Base-by-base conservation (phyloP, 2,113 vertebrate genomes). In the Chaetura pelagica region DNA sequence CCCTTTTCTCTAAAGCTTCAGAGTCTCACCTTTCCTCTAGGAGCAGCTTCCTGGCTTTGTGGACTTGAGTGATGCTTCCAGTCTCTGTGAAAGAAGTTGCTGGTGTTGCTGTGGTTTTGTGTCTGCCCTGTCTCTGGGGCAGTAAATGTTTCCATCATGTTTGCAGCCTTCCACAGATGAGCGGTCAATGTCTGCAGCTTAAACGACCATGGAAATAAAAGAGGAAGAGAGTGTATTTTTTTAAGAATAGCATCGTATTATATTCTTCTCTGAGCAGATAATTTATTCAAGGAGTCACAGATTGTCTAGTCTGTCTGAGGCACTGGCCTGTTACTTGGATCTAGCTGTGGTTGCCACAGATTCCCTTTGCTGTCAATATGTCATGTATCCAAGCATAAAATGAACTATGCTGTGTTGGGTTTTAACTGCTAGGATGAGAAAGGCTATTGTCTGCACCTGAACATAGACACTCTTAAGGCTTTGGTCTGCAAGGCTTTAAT, bases 211-310 rank as follows among this genome's bases (percentile, higher is more conserved):
- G 24, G 54, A 91, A 76, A 74, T 54, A 67, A 48, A 77, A 75
- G 42, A 79, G 66, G 44, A 94, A 46, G 66, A 58, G 23, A 42
- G 42, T 34, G 38, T 58, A 51, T 2, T 40, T 68, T 84, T 89
- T 69, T 44, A 59, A 68, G 72, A 66, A 73, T 11, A 82, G 21
- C 42, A 34, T 85, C 24, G 3, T 72, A 64, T 93, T 92, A 58
- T 80, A 54, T 68, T 92, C 71, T 94, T 91, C 83, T 77, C 72
- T 78, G 71, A 90, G 90, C 64, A 83, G 42, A 69, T 78, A 93
- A 94, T 93, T 80, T 95, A 94, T 96, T 90, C 87, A 57, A 72
- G 78, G 59, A 87, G 77, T 89, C 77, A 87, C 84, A 92, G 95
- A 77, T 95, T 94, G 91, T 77, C 74, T 69, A 3, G 9, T 71